A percentile compares a stretch with the other conserved stretches of the same genome.
These are phyloP conservation scores for Nesogale talazaci DNA, from an alignment of 2,113 vertebrate genomes.

Conservation along the genomic window DNA sequence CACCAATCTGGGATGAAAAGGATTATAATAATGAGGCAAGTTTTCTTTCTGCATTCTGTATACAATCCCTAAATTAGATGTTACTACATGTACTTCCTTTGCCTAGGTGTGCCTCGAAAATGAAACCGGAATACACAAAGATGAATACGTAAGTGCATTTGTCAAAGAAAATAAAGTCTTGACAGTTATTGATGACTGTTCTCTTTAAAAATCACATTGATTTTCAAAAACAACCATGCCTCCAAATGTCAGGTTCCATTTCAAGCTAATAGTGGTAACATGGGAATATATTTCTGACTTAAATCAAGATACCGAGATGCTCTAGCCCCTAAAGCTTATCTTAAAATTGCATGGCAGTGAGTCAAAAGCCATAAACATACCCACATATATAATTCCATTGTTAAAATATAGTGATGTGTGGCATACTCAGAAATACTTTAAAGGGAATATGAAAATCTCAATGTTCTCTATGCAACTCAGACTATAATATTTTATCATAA, in stretches of 20 bases:
- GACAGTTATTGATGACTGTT: conserved; percentile 10
- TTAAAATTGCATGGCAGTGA: neutral
- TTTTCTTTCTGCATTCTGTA: neutral
- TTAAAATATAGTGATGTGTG: conserved; percentile 22
- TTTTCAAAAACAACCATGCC: conserved; percentile 38
- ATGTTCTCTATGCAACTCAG: conserved; percentile 36
- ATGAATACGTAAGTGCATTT: neutral
- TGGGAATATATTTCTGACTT: neutral
- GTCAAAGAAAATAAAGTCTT: neutral
- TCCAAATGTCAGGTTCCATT: conserved; percentile 4
- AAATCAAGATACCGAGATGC: conserved; percentile 19
- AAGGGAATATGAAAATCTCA: conserved; percentile 62
- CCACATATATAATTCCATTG: neutral
- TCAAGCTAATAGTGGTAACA: conserved; percentile 25
- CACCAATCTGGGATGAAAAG: neutral
- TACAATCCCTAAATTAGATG: neutral
- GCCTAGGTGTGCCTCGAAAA: neutral
- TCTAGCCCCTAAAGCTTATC: neutral
- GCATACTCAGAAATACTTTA: conserved; percentile 53
- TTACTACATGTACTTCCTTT: neutral
- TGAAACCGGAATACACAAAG: neutral
- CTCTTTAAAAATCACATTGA: conserved; percentile 17
- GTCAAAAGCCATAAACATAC: neutral
- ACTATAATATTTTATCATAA: conserved; percentile 57
- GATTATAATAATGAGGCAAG: neutral